Base-by-base conservation (phyloP, 2,888 invertebrate species). In the Aricia artaxerxes region DNA sequence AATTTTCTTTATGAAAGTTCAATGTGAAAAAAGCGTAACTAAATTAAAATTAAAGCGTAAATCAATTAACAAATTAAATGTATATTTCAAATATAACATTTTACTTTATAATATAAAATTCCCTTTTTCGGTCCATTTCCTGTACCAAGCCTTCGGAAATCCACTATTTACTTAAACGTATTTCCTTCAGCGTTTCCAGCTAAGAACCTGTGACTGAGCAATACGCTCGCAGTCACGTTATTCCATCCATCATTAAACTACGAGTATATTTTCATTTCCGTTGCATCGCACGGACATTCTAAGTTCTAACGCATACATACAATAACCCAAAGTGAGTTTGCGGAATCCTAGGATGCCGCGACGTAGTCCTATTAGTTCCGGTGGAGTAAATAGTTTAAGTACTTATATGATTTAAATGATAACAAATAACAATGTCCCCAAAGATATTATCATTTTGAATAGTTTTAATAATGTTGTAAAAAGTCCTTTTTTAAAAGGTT, bases 261-360 rank as follows among this genome's bases (percentile, higher is more conserved):
- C 57, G 57, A 57, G 16, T 38, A 69, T 5, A 69, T 38, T 64
- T 64, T 64, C 69, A 69, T 69, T 69, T 69, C 35, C 69, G 69
- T 69, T 35, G 38, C 69, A 64, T 64, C 64, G 11, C 31, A 64
- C 24, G 11, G 31, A 64, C 24, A 31, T 6, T 64, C 2, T 9
- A 24, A 61, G 11, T 6, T 64, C 2, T 9, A 24, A 61, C 24
- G 24, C 16, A 16, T 16, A 60, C 9, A 9, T 49, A 49, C 49
- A 49, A 49, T 16, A 57, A 16, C 57, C 57, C 4, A 13, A 53
- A 57, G 16, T 57, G 16, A 57, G 57, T 57, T 57, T 57, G 57
- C 16, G 57, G 57, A 57, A 16, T 16, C 57, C 57, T 57, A 57
- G 57, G 16, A 57, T 16, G 13, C 4, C 57, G 13, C 11, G 13